phyloP scores from a whole-genome alignment of 2,797 vertebrate species.

The Acrocephalus scirpaceus region DNA sequence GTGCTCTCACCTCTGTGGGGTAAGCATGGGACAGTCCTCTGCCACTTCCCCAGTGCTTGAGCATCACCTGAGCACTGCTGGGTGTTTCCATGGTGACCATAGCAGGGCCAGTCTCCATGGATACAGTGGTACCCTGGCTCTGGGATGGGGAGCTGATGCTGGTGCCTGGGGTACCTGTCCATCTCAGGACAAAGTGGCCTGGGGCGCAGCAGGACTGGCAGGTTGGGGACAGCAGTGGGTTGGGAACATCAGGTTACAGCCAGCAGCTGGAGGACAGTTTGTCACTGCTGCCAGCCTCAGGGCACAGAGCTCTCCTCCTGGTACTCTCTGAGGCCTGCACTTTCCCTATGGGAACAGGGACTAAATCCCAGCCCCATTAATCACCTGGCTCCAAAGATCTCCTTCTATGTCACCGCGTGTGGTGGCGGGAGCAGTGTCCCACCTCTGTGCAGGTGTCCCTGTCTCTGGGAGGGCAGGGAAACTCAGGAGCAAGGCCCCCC shows the following conservation, averaged over 20 bases:
- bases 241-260: not conserved
- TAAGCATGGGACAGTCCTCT: not conserved
- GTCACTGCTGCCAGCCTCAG: not conserved
- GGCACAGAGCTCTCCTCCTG: not conserved
- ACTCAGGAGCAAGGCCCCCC: not conserved
- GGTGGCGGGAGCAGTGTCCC: rapidly evolving
- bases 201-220: not conserved
- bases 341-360: not conserved
- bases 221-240: not conserved
- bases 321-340: not conserved
- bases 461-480: not conserved
- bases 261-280: not conserved
- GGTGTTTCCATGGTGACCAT: constrained; percentile 22
- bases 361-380: not conserved
- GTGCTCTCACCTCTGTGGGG: not conserved
- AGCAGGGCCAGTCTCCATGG: constrained; percentile 17
- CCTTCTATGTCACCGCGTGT: rapidly evolving
- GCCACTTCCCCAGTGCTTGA: not conserved
- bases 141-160: constrained; percentile 3
- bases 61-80: not conserved
- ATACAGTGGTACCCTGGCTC: not conserved
- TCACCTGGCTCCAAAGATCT: not conserved
- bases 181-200: not conserved
- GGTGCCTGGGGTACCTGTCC: not conserved
- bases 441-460: not conserved